Evolutionary conservation across 2,797 vertebrate species (phyloP).

Genomic region (Sternarchorhynchus goeldii): DNA sequence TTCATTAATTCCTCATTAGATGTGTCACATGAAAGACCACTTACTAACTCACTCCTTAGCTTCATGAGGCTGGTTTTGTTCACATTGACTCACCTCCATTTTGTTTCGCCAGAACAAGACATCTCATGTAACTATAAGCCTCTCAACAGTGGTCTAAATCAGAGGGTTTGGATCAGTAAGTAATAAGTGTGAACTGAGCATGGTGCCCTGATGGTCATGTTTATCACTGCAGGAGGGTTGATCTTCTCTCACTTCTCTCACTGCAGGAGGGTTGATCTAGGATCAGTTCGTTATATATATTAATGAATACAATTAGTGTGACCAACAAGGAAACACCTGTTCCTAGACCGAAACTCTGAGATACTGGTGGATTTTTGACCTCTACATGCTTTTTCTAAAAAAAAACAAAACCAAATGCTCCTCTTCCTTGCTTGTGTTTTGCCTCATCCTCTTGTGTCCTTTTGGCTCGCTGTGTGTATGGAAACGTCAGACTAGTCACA

Average conservation of each 20-base stretch:
- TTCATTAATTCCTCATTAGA: background rate
- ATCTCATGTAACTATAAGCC: conserved; percentile 73
- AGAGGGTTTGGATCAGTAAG: conserved; percentile 76
- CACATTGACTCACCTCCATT: conserved; percentile 42
- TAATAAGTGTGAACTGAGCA: conserved; percentile 59
- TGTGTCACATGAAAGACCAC: background rate
- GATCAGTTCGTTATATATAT: background rate
- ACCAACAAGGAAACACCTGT: background rate
- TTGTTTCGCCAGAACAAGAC: conserved; percentile 75
- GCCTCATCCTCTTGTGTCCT: no score
- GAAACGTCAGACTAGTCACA: no score
- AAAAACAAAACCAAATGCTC: no score
- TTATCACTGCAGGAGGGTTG: background rate
- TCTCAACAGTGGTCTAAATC: conserved; percentile 80
- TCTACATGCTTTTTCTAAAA: no score
- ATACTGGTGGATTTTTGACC: no score
- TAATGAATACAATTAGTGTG: background rate
- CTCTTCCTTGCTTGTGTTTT: no score
- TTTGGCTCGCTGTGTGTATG: no score
- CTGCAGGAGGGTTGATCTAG: background rate
- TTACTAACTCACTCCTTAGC: background rate
- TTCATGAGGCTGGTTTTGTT: no score
- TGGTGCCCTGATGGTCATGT: conserved; percentile 17
- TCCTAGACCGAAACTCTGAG: background rate
- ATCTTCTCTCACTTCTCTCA: background rate